Percentiles rank a stretch among this genome's conserved stretches.
phyloP scores from a whole-genome alignment of 1,140 invertebrate genomes.

The Bicyclus anynana region DNA sequence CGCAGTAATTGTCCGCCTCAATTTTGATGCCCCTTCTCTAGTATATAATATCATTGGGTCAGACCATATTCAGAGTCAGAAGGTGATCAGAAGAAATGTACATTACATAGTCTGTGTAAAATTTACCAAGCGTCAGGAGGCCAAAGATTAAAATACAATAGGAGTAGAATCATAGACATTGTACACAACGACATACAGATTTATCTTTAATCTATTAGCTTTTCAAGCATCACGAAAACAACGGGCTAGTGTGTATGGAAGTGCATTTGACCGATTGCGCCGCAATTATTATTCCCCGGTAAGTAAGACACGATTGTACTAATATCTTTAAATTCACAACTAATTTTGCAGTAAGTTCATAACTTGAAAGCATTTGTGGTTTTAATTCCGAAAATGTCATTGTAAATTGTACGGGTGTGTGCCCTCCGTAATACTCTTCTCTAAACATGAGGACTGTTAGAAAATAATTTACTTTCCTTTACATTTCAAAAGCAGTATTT shows the following conservation, averaged over 20 bases:
- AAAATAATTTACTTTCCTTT: constrained; percentile 3
- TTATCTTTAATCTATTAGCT: constrained; percentile 7
- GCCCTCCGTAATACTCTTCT: constrained; percentile 30
- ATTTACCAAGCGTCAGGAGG: too few species aligned
- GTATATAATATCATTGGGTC: too few species aligned
- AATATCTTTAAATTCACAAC: constrained; percentile 10
- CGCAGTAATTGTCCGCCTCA: too few species aligned
- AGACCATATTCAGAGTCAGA: too few species aligned
- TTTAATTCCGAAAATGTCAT: constrained; percentile 35
- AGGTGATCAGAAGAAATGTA: too few species aligned
- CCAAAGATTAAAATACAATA: too few species aligned
- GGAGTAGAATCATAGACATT: too few species aligned
- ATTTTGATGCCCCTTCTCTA: too few species aligned
- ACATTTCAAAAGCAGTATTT: background rate
- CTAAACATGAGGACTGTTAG: constrained; percentile 16
- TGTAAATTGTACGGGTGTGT: constrained; percentile 50
- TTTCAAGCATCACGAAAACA: constrained; percentile 77
- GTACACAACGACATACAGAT: too few species aligned
- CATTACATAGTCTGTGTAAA: too few species aligned
- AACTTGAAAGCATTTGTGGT: constrained; percentile 23
- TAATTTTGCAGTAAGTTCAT: constrained; percentile 18
- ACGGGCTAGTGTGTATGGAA: constrained; percentile 76
- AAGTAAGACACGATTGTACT: constrained; percentile 34
- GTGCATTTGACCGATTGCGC: constrained; percentile 76
- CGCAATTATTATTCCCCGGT: constrained; percentile 73